Base-by-base conservation (phyloP, 1,140 invertebrate species). In the Augochlora pura region DNA sequence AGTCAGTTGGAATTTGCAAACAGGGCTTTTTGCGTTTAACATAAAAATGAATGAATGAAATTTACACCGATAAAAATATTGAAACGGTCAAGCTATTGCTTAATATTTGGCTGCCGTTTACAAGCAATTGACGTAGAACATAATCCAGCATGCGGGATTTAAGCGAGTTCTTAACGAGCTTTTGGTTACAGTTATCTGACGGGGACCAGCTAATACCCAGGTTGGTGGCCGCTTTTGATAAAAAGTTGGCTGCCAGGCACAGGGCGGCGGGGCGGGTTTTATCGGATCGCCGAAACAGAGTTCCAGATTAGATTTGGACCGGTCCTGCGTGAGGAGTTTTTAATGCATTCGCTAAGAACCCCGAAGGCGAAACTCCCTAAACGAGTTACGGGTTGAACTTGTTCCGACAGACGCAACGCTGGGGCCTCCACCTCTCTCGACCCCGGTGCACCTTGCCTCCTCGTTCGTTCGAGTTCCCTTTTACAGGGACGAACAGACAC, bases 341-440 rank as follows among this genome's bases (percentile, higher is more conserved):
- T 89, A 89, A 89, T 88, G 87, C 85, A 86, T 86, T 88, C 85
- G 77, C 12, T 85, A 87, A 87, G 81, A 89, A 88, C 85, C 84
- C 84, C 77, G 72, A 21, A 70, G 21, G 82, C 73, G 16, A 84
- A 89, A 88, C 85, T 88, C 77, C 73, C 75, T 85, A 86, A 89
- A 89, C 85, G 87, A 89, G 88, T 89, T 89, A 86, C 83, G 80
- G 79, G 74, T 52, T 0, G 74, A 85, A 89, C 84, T 89, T 87
- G 81, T 75, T 84, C 80, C 77, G 4, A 32, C 32, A 2, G 46
- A 39, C 74, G 62, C 74, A 32, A 27, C 42, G 49, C n/a, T 25
- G 27, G 38, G 38, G 69, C 42, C 10, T 46, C 27, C 66, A 21
- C 62, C 59, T 73, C 73, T 75, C 76, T 73, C 83, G 85, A 86